Evolutionary conservation across 2,888 invertebrate genomes (phyloP), one percentile per base, ranked within the genome.

Genomic region (Oscheius sp.): DNA sequence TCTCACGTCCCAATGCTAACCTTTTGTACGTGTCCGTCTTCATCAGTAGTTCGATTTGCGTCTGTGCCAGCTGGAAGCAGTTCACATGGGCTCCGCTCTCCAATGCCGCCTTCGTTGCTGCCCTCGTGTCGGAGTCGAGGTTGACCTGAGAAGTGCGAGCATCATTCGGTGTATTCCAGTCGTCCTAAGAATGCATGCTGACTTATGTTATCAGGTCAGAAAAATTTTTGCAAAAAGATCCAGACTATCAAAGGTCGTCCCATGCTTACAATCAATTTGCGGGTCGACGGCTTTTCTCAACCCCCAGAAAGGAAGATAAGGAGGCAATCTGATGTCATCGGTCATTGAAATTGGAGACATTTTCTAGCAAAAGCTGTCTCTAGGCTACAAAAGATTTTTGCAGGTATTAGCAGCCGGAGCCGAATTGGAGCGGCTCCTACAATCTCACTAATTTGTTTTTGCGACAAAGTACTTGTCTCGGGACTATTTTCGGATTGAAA

Each of bases 21-120:
- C 86, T 74, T 70, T 79, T 78, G 73, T 87, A 86, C 7, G 85
- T 82, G 68, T 88, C 88, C 55, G 85, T 87, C 13, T 82, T 78
- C 86, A 88, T 88, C 11, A 88, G 75, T 70, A 85, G 85, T 58
- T 86, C 84, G 57, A 88, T 87, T 33, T 80, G 79, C 21, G 70
- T 73, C 65, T 88, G 87, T 11, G 88, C 88, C 62, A 88, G 75
- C 11, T 68, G 79, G 76, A 87, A 88, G 7, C 84, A 85, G 74
- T 88, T 85, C 29, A 80, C 70, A 13, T 76, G 76, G 66, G 80
- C 73, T n/a, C 84, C 86, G 35, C 60, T 77, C 58, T 85, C 84
- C 62, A 75, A 29, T 0, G 86, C 86, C 5, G 85, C 84, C 57
- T 85, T 82, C 10, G 88, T 88, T 13, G 87, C 85, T 29, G 79